Evolutionary conservation across 2,888 invertebrate species (phyloP).

Genomic region (Cataglyphis livida): DNA sequence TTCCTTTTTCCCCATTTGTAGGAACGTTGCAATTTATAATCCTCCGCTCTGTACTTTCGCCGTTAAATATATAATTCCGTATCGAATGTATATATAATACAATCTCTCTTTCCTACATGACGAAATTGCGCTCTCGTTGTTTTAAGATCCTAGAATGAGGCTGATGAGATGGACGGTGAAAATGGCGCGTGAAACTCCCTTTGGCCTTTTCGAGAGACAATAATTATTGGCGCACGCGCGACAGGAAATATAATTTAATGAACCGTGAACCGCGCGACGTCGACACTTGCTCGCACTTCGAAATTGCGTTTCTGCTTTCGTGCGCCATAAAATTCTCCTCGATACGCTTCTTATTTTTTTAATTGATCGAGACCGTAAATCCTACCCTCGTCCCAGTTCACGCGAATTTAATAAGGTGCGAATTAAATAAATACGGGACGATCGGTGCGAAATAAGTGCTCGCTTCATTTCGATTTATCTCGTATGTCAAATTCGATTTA

Average conservation of each 20-base stretch:
- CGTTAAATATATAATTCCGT: conserved; percentile 34
- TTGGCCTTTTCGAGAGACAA: conserved; percentile 33
- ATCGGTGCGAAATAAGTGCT: neutral
- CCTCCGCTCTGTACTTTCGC: conserved; percentile 30
- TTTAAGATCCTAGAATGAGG: neutral
- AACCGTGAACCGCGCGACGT: conserved; percentile 44
- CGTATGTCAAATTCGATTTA: conserved; percentile 17
- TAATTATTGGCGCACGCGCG: conserved; percentile 28
- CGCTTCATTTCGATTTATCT: conserved; percentile 34
- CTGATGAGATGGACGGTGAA: neutral
- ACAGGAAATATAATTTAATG: conserved; percentile 52
- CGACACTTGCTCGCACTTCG: conserved; percentile 42
- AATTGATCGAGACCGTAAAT: conserved; percentile 52
- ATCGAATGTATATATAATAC: neutral
- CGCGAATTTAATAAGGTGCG: conserved; percentile 43
- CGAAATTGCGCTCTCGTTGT: neutral
- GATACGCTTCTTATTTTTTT: conserved; percentile 33
- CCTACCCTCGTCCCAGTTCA: conserved; percentile 38
- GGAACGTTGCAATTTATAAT: neutral
- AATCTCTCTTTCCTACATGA: neutral
- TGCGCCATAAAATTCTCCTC: conserved; percentile 45
- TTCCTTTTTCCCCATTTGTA: neutral
- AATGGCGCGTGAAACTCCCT: conserved; percentile 28
- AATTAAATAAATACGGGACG: conserved; percentile 46
- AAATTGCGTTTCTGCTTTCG: conserved; percentile 50